These are phyloP conservation scores for Sebastes jordani DNA, from an alignment of 2,797 vertebrate species.

Conservation along the genomic window DNA sequence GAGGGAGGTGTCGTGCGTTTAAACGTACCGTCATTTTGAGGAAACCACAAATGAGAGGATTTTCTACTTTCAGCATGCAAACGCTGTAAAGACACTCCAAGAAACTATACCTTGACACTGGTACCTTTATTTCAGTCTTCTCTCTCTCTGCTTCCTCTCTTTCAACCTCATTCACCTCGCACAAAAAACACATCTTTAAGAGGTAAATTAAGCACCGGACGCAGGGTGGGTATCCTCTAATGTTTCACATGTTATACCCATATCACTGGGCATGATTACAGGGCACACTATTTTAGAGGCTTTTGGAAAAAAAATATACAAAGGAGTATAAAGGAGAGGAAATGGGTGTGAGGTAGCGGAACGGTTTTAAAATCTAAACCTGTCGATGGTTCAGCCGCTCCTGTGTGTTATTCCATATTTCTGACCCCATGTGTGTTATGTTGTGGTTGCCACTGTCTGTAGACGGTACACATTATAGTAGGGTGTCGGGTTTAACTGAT, in stretches of 20 bases:
- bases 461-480: not conserved
- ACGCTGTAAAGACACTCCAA: slow-evolving; percentile 1
- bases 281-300: not conserved
- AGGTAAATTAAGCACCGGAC: slow-evolving; percentile 33
- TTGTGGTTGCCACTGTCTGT: not conserved
- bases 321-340: slow-evolving; percentile 22
- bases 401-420: slow-evolving; percentile 1
- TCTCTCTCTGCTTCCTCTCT: not conserved
- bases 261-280: slow-evolving; percentile 41
- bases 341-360: slow-evolving; percentile 16
- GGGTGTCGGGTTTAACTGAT: not conserved
- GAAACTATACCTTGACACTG: not conserved
- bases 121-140: not conserved
- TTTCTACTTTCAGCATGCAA: slow-evolving; percentile 15
- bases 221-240: slow-evolving; percentile 16
- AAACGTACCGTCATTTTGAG: slow-evolving; percentile 11
- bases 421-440: not conserved
- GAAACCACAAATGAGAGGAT: slow-evolving; percentile 39
- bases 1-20: not conserved
- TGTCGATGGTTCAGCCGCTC: not conserved
- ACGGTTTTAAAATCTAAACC: not conserved
- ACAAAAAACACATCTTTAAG: slow-evolving; percentile 10
- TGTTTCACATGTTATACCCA: slow-evolving; percentile 12
- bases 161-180: not conserved
- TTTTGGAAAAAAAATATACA: slow-evolving; percentile 28